Percentiles rank a stretch among this genome's conserved stretches.
Evolutionary conservation across 2,888 invertebrate species (phyloP).

Genomic region (Sinopyrophorus schimmeli): DNA sequence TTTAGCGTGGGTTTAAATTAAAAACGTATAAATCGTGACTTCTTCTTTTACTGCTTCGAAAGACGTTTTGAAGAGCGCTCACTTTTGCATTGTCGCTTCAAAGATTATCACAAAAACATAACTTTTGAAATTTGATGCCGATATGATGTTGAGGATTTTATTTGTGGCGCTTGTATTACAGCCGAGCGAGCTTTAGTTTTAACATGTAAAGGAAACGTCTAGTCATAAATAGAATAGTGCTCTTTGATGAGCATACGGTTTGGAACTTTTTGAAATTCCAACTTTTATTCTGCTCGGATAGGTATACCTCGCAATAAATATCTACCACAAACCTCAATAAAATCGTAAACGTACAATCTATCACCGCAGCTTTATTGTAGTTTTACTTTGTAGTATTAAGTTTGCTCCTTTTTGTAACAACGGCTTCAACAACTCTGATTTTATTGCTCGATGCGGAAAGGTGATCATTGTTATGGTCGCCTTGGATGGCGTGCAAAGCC

Average conservation of each 20-base stretch:
- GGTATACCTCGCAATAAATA: conserved; percentile 15
- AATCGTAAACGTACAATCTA: conserved; percentile 19
- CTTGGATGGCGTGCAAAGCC: conserved; percentile 7
- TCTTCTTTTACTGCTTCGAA: too few relatives aligned
- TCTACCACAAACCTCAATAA: conserved; percentile 18
- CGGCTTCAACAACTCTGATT: conserved; percentile 20
- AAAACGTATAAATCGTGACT: too few relatives aligned
- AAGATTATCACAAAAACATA: neutral
- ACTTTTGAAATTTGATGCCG: neutral
- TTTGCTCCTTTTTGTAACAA: conserved; percentile 14
- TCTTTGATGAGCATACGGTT: conserved; percentile 8
- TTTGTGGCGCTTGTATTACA: neutral
- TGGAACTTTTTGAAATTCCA: conserved; percentile 12
- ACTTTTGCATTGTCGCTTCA: neutral
- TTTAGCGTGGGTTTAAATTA: too few relatives aligned
- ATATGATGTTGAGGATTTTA: neutral
- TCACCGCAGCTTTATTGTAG: conserved; percentile 20
- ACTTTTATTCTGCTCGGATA: conserved; percentile 9
- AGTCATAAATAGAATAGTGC: conserved; percentile 5
- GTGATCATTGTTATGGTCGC: conserved; percentile 17
- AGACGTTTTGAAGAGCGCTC: too few relatives aligned
- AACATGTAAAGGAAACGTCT: conserved; percentile 3
- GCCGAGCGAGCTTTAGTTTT: neutral
- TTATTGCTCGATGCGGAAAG: conserved; percentile 21
- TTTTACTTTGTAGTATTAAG: conserved; percentile 24